Conservation (phyloP, 2,888 invertebrate genomes). For the Thelaira solivaga region DNA sequence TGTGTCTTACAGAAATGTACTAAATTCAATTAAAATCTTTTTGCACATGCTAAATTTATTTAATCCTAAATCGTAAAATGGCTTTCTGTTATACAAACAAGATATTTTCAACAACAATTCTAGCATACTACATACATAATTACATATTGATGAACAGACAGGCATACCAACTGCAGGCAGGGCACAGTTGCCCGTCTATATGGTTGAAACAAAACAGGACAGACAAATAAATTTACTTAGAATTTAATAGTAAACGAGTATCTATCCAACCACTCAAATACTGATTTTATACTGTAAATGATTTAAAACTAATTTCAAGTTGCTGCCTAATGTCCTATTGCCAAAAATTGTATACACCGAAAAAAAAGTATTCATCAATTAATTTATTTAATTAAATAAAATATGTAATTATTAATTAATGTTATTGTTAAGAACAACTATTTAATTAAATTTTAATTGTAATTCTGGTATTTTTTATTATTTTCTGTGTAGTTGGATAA, state of each 20-base stretch:
- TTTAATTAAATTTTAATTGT: too few species aligned
- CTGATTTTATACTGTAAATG: neutral
- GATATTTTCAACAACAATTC: neutral
- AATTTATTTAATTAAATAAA: too few species aligned
- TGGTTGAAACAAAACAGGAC: neutral
- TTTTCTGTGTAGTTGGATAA: too few species aligned
- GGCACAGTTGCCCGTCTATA: too few species aligned
- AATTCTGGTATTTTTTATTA: too few species aligned
- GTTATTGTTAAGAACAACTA: too few species aligned
- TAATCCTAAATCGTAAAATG: neutral
- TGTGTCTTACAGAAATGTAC: neutral
- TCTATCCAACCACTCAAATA: neutral
- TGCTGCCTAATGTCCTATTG: neutral
- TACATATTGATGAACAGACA: neutral
- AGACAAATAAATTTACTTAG: neutral
- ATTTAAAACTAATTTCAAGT: constrained; percentile 43
- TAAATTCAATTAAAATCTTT: constrained; percentile 23
- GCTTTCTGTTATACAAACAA: neutral
- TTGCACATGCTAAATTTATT: constrained; percentile 6
- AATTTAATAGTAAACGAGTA: neutral
- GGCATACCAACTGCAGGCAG: neutral
- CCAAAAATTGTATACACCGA: too few species aligned
- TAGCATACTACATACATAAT: neutral
- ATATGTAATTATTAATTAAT: too few species aligned
- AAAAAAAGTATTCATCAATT: too few species aligned